phyloP scores from a whole-genome alignment of 2,113 vertebrate species.

The Cynopterus brachyotis region DNA sequence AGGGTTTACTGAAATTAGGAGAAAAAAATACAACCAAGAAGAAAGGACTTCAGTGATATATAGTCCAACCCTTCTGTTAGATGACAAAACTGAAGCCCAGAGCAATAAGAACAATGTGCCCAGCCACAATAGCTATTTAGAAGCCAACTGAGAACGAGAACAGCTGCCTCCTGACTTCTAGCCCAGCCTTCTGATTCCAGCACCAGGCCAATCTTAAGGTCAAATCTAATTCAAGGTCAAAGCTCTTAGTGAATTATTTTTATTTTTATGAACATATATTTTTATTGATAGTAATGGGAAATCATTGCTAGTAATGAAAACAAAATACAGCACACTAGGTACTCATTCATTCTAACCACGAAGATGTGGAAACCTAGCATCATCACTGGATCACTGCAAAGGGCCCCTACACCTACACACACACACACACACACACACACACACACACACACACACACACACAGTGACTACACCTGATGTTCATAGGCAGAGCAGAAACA shows the following conservation, averaged over 20 bases:
- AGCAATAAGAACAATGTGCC: neutral
- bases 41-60: neutral
- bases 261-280: neutral
- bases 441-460: neutral
- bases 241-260: neutral
- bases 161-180: neutral
- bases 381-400: neutral
- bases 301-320: neutral
- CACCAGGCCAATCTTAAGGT: neutral
- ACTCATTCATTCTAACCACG: neutral
- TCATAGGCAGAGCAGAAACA: neutral
- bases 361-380: neutral
- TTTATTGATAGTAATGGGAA: neutral
- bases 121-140: neutral
- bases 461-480: neutral
- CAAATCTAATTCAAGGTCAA: neutral
- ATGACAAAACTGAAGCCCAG: neutral
- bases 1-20: neutral
- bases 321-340: neutral
- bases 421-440: neutral
- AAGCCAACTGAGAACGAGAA: neutral
- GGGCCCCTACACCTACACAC: neutral
- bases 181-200: neutral
- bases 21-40: neutral
- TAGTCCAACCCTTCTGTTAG: neutral